phyloP scores from a whole-genome alignment of 2,888 invertebrate genomes.

The Palloptera scutellata region DNA sequence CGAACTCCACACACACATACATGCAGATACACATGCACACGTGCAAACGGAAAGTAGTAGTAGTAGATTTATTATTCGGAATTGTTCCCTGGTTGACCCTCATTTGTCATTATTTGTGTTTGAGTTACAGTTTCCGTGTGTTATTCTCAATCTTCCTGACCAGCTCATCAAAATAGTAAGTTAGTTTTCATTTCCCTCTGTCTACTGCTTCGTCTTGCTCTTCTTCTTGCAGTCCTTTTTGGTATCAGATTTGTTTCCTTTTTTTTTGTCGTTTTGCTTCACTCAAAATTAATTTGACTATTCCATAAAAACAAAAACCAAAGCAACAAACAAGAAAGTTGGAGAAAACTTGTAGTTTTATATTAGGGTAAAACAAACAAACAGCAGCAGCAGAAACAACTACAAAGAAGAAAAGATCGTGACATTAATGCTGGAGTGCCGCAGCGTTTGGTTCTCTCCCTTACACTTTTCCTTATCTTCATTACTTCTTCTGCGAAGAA shows the following conservation, averaged over 20 bases:
- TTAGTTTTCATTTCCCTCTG: not conserved
- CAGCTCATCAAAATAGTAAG: not conserved
- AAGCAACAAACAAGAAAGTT: too few species aligned
- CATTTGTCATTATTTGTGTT: conserved; percentile 27
- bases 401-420: too few species aligned
- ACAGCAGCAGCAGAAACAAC: too few species aligned
- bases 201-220: not conserved
- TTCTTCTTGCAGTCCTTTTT: not conserved
- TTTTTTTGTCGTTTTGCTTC: conserved; percentile 7
- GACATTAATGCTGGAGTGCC: too few species aligned
- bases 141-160: conserved; percentile 5
- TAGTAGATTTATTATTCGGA: not conserved
- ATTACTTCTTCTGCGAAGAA: too few species aligned
- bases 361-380: too few species aligned
- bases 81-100: conserved; percentile 15
- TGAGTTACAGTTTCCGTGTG: conserved; percentile 28
- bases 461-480: too few species aligned
- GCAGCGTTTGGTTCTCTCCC: too few species aligned
- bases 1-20: not conserved
- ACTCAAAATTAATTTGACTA: conserved; percentile 21
- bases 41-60: not conserved
- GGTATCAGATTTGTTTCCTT: conserved; percentile 17
- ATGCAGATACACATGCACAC: conserved; percentile 4
- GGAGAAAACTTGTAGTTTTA: too few species aligned
- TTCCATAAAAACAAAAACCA: too few species aligned